These are phyloP conservation scores for Nerophis ophidion DNA, from an alignment of 2,113 vertebrate species.

Conservation along the genomic window DNA sequence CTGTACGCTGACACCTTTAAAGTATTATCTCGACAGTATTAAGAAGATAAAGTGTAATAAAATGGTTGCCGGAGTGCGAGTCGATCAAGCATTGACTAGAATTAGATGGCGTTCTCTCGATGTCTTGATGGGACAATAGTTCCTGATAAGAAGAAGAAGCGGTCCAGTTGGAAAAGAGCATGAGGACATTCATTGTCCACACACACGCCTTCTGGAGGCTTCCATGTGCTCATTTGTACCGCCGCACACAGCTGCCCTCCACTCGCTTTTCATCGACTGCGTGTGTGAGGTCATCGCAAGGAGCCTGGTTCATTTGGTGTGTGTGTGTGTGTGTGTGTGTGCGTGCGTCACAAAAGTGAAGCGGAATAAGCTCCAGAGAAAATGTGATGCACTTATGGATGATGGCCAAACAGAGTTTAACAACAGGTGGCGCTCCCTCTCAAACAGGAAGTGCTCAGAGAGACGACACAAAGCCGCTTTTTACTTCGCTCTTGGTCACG, in stretches of 20 bases:
- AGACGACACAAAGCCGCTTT: not conserved
- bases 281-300: conserved; percentile 58
- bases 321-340: too few relatives aligned
- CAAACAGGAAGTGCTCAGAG: conserved; percentile 9
- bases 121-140: too few relatives aligned
- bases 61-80: too few relatives aligned
- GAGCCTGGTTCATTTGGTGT: conserved; percentile 29
- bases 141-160: too few relatives aligned
- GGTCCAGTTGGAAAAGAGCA: not conserved
- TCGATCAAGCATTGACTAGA: too few relatives aligned
- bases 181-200: conserved; percentile 22
- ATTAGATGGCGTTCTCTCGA: too few relatives aligned
- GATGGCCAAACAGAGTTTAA: conserved; percentile 23
- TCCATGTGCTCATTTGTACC: conserved; percentile 15
- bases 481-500: conserved; percentile 37
- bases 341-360: conserved; percentile 15
- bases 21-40: too few relatives aligned
- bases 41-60: too few relatives aligned
- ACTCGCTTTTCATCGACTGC: conserved; percentile 52
- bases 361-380: conserved; percentile 37
- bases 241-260: conserved; percentile 50
- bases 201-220: conserved; percentile 17
- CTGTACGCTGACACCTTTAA: too few relatives aligned
- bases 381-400: conserved; percentile 23
- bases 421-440: conserved; percentile 16